Evolutionary conservation across 2,797 vertebrate species (phyloP).

Genomic region (Muraenolepis orangiensis): DNA sequence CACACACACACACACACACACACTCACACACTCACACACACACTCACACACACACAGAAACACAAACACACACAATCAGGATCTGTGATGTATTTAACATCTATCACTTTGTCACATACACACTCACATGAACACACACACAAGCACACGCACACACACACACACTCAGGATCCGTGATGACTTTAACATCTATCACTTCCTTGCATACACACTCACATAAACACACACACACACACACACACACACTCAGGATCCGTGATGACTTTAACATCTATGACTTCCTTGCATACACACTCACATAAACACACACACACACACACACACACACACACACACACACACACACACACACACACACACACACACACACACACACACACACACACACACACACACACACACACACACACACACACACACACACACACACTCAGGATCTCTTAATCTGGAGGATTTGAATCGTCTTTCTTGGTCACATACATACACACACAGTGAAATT

Average conservation of each 20-base stretch:
- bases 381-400: not conserved
- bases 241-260: not conserved
- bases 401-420: not conserved
- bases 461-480: no score
- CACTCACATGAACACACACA: not conserved
- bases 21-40: constrained; percentile 10
- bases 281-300: no score
- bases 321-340: not conserved
- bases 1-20: not conserved
- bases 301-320: not conserved
- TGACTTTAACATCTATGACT: not conserved
- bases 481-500: not conserved
- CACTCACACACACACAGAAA: constrained; percentile 17
- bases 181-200: constrained; percentile 13
- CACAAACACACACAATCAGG: constrained; percentile 14
- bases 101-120: not conserved
- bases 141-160: not conserved
- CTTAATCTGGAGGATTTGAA: no score
- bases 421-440: not conserved
- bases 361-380: not conserved
- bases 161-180: constrained; percentile 35
- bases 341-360: not conserved
- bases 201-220: constrained; percentile 1
- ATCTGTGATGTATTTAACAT: constrained; percentile 31
- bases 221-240: no score